Base-by-base conservation (phyloP, 2,113 vertebrate genomes). In the Xiphorhynchus elegans region DNA sequence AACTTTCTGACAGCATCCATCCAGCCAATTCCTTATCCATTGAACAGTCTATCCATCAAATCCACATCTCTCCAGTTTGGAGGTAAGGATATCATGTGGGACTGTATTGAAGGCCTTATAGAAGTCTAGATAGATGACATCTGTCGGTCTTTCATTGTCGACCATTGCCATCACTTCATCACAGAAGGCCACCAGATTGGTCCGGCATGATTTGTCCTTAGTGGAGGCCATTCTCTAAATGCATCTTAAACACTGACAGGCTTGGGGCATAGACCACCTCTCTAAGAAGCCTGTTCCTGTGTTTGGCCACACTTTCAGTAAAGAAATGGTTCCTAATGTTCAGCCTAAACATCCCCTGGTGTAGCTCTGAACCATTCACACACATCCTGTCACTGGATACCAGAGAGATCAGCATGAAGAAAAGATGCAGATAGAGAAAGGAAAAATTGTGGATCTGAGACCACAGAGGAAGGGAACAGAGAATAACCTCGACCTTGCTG, bases 371-470 rank as follows among this genome's bases (percentile, higher is more conserved):
- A 58, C 16, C 4, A 2, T 63, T 81, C 26, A 23, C 37, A 31
- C 0, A 0, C 0, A 2, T 39, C 42, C 16, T 42, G 4, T 29
- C 18, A 28, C 17, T 50, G 23, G 40, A 37, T 80, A 16, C 15
- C 33, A n/a, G 16, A 37, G 10, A 78, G 28, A 26, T 53, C 19
- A 53, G 4, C 13, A 35, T 8, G 29, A 63, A 75, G n/a, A 67
- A 26, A 85, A 80, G 42, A 81, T 63, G 19, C 8, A 58, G 21
- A 42, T 8, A 59, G 13, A 24, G 7, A 66, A 69, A 29, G 18
- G 21, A 59, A 75, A 70, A 49, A 35, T 9, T 24, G 9, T 40
- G 25, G 16, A 35, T 37, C 19, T 81, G 47, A 81, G 24, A 17
- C 14, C 47, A 46, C 63, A 59, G 21, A 73, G 23, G 16, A 82